Evolutionary conservation across 2,113 vertebrate genomes (phyloP).

Genomic region (Ctenodactylus gundi): DNA sequence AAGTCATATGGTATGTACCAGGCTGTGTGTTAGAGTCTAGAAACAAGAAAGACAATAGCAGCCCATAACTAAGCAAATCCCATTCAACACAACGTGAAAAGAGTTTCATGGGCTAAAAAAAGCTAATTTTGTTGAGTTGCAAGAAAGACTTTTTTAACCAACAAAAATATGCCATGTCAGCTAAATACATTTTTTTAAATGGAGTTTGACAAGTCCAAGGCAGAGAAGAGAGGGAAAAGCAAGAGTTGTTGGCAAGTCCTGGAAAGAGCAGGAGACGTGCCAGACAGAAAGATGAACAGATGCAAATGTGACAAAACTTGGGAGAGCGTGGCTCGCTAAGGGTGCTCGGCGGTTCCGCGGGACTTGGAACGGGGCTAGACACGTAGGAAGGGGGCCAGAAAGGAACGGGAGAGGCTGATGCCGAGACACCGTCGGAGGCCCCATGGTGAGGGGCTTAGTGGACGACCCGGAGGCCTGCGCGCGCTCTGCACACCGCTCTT

Average conservation of each 20-base stretch:
- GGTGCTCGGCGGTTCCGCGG: neutral
- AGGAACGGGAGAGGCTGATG: neutral
- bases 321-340: neutral
- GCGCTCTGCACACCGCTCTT: neutral
- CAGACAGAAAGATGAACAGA: slow-evolving; percentile 23
- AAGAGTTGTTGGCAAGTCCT: neutral
- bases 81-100: neutral
- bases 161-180: neutral
- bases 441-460: neutral
- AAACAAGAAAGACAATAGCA: neutral
- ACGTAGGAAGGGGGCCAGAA: neutral
- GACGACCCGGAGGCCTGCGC: neutral
- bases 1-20: neutral
- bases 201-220: neutral
- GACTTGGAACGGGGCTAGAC: neutral
- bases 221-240: neutral
- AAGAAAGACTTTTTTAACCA: slow-evolving; percentile 14
- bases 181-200: neutral
- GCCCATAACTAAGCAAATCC: neutral
- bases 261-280: neutral
- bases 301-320: slow-evolving; percentile 32
- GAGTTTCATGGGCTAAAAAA: neutral
- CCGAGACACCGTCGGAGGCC: neutral
- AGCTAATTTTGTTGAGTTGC: neutral
- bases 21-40: neutral